phyloP scores from a whole-genome alignment of 2,113 vertebrate species.

The Ophiodon elongatus region DNA sequence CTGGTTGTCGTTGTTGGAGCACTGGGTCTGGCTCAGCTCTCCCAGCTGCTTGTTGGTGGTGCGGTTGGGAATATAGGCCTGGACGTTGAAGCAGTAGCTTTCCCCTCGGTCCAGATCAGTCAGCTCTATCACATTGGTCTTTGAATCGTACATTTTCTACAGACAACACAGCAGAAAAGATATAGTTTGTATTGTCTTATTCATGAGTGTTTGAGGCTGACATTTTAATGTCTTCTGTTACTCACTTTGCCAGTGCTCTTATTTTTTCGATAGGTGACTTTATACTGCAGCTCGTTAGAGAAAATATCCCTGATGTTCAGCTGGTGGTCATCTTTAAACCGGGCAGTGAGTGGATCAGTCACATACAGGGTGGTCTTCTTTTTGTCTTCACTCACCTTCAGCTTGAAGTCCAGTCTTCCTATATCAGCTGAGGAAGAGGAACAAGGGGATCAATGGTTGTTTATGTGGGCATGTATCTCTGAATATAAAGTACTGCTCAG shows the following conservation, averaged over 20 bases:
- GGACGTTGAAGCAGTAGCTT: slow-evolving; percentile 91
- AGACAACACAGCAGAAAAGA: slow-evolving; percentile 1
- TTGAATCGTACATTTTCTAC: slow-evolving; percentile 84
- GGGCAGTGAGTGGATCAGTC: slow-evolving; percentile 82
- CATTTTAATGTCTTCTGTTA: accelerated
- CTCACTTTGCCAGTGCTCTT: slow-evolving; percentile 91
- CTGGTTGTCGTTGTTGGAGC: slow-evolving; percentile 50
- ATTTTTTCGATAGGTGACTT: slow-evolving; percentile 88
- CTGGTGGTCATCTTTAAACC: slow-evolving; percentile 71
- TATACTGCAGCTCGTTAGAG: slow-evolving; percentile 85
- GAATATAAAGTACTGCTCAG: background rate
- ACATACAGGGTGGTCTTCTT: slow-evolving; percentile 82
- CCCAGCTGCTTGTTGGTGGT: slow-evolving; percentile 78
- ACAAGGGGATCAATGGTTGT: background rate
- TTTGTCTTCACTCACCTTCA: slow-evolving; percentile 70
- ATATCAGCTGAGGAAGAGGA: slow-evolving; percentile 85
- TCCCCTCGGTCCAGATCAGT: slow-evolving; percentile 77
- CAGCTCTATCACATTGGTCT: slow-evolving; percentile 80
- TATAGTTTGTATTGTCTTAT: background rate
- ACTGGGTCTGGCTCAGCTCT: slow-evolving; percentile 79
- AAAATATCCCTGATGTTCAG: slow-evolving; percentile 89
- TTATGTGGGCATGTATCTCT: background rate
- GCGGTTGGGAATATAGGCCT: slow-evolving; percentile 84
- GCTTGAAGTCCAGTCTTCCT: slow-evolving; percentile 83
- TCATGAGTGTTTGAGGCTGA: background rate